A percentile compares a stretch with the other conserved stretches of the same genome.
Evolutionary conservation across 2,113 vertebrate species (phyloP).

Genomic region (Dicentrarchus labrax): DNA sequence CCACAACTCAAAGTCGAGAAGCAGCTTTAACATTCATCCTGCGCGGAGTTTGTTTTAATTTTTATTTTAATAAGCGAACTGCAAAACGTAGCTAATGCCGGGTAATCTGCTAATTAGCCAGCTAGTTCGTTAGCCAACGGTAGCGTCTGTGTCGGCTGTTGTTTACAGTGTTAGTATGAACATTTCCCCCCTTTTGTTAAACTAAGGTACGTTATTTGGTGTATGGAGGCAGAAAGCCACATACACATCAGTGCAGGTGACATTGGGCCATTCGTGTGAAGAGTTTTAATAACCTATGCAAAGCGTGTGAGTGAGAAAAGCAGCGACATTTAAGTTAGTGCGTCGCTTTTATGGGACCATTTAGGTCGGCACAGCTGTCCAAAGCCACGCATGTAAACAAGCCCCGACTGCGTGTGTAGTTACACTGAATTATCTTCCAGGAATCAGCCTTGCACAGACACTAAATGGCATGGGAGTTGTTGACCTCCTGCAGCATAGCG

Average conservation of each 20-base stretch:
- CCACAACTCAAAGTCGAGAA: neutral
- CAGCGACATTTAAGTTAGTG: neutral
- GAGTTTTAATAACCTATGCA: neutral
- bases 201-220: neutral
- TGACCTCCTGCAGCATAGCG: constrained; percentile 54
- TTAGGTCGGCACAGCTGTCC: neutral
- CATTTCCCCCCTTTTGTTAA: neutral
- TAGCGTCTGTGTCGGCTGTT: constrained; percentile 21
- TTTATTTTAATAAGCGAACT: neutral
- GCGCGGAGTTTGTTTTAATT: too few relatives aligned
- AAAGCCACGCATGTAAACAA: constrained; percentile 45
- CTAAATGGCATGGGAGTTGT: constrained; percentile 41
- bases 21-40: neutral
- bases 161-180: constrained; percentile 51
- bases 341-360: neutral
- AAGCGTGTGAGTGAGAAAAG: neutral
- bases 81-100: constrained; percentile 9
- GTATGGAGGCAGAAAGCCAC: neutral
- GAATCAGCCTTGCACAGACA: constrained; percentile 6
- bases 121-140: constrained; percentile 11
- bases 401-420: neutral
- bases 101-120: constrained; percentile 57
- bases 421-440: neutral
- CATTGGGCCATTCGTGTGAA: neutral
- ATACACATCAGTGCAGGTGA: neutral